Evolutionary conservation across 2,797 vertebrate species (phyloP).

Genomic region (Carcharodon carcharias): DNA sequence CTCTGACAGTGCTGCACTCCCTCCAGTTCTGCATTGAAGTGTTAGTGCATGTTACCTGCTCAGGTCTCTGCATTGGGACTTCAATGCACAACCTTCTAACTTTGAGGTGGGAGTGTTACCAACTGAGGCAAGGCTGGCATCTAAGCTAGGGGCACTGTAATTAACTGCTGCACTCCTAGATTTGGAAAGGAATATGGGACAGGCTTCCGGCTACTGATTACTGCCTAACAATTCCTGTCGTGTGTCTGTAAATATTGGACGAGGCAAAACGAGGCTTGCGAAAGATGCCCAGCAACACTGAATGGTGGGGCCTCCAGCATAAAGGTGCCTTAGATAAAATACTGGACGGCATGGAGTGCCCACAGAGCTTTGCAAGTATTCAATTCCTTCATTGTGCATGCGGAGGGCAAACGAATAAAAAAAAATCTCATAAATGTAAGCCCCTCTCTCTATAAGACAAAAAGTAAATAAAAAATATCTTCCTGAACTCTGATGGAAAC

Average conservation of each 20-base stretch:
- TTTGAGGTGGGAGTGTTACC: neutral
- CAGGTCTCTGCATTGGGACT: neutral
- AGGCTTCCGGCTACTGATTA: neutral
- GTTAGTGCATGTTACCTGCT: neutral
- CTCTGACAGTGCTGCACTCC: neutral
- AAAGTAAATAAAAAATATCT: neutral
- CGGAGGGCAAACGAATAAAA: neutral
- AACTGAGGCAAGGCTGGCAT: neutral
- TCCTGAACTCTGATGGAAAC: neutral
- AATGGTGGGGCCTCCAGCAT: neutral
- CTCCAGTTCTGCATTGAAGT: neutral
- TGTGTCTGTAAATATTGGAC: neutral
- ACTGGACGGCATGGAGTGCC: neutral
- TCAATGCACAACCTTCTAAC: neutral
- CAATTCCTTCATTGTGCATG: neutral
- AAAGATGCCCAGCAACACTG: neutral
- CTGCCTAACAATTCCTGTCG: neutral
- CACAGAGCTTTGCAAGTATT: neutral
- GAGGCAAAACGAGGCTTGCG: neutral
- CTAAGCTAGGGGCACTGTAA: neutral
- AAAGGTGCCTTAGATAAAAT: neutral
- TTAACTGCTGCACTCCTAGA: neutral
- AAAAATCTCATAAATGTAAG: neutral
- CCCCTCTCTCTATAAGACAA: neutral
- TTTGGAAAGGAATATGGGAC: neutral